Evolutionary conservation across 2,888 invertebrate species (phyloP), one percentile per base, ranked within the genome.

Genomic region (Adelognathus sp.): DNA sequence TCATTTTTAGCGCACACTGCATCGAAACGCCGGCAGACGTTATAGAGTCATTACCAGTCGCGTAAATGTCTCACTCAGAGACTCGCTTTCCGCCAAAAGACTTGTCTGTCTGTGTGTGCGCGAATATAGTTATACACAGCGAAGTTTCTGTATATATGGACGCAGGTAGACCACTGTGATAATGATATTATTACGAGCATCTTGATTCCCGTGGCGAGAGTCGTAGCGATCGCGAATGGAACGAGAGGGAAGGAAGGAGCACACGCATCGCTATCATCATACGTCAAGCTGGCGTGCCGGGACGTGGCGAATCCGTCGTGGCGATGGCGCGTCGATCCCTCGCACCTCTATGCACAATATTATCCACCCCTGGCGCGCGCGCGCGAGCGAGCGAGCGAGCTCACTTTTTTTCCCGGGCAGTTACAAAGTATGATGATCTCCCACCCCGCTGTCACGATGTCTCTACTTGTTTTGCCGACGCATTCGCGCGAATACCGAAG

Each of bases 121-220:
- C 50, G 31, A 6, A 27, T 41, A 39, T 54, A 7, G 29, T 18
- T 39, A 18, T 31, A 64, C 27, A 41, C 16, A 6, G 58, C 5
- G 21, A 2, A 60, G 21, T 71, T n/a, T 56, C 7, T 75, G 31
- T 70, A 24, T 52, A 33, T 41, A 58, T 27, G 54, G 9, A 27
- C 31, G 70, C 21, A 36, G 85, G 84, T 83, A 84, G 86, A 87
- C 90, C 89, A 88, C 89, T 88, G 89, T 84, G 89, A 90, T 90
- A 89, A 90, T 90, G 90, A 90, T 90, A 90, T 90, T 90, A 90
- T 90, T 90, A 90, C 88, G 86, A 88, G 86, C 88, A 89, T 88
- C 88, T 88, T 89, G 90, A 90, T 90, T 90, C 88, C 84, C 84
- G 81, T 83, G 84, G n/a, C n/a, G 79, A 76, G 81, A 58, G 50